Base-by-base conservation (phyloP, 1,140 invertebrate species). In the Drosophila sucinea region DNA sequence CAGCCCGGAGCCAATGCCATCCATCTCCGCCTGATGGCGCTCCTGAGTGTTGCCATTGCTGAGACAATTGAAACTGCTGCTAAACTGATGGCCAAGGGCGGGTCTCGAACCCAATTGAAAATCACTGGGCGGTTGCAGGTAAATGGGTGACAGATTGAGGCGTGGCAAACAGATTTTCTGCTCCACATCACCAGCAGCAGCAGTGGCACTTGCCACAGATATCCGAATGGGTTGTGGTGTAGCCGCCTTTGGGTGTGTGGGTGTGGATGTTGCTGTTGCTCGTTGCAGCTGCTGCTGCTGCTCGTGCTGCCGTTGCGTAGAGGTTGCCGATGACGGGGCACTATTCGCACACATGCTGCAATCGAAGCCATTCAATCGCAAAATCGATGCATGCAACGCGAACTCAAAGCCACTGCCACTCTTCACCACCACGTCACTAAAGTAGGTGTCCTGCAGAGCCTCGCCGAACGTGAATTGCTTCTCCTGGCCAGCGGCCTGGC, bases 391-490 rank as follows among this genome's bases (percentile, higher is more conserved):
- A 79, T 95, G 95, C n/a, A 94, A 93, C 58, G 94, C 92, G 90
- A 95, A 95, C 33, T 89, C 89, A 58, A 79, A 33, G 2, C 85
- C 85, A 30, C 78, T 70, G n/a, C 76, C 73, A 61, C 91, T 92
- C 67, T 90, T 93, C 7, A 95, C 92, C 40, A 92, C 87, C 51
- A 95, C 76, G 92, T 95, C 95, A 63, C 93, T 94, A 79, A 95
- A 95, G 80, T 94, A 95, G 1, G 94, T 94, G 71, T 95, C 94
- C 68, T 94, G 93, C 40, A 95, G 90, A n/a, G 95, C 94, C 65
- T 94, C 93, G 10, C 94, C 87, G 54, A 95, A 93, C 38, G 94
- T 94, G 77, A 94, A 95, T 11, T 92, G 90, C 30, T 79, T 74
- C 60, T 90, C 86, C 40, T 90, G 83, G 2, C 94, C 92, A 35